Evolutionary conservation across 2,888 invertebrate species (phyloP), one percentile per base, ranked within the genome.

Genomic region (Xestia ashworthii): DNA sequence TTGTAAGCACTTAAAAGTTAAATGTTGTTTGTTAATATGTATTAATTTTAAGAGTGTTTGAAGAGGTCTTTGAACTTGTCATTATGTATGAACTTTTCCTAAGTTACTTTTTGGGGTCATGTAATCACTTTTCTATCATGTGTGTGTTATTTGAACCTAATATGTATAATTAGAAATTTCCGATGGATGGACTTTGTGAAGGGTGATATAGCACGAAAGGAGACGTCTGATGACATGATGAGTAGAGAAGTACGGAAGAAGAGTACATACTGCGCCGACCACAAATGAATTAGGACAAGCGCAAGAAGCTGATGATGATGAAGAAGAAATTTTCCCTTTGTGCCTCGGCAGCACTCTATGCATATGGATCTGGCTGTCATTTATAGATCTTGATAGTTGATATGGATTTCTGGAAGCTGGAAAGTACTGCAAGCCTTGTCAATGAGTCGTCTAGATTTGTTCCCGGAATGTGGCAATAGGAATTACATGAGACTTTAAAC

Each of bases 1-100:
- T 65, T 50, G 68, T 69, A 44, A 58, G 46, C 58, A 58, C 67
- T 76, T 71, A 41, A 50, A 84, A 68, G 48, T 76, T 73, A 46
- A 78, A 74, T 71, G 25, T 53, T 66, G 50, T 65, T 79, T 55
- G 55, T 72, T 70, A 58, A 66, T 32, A 32, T n/a, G 3, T 69
- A 74, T 64, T 25, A 53, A 38, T 68, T 69, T 32, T 58, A 71
- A 46, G n/a, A 64, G 62, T 50, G 22, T n/a, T 46, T 58, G 8
- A 41, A 46, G 38, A 44, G 11, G 41, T 44, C n/a, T 62, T 77
- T 46, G n/a, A 76, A 67, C 12, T 67, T 38, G 19, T n/a, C 22
- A 32, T 62, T 62, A 41, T 38, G 22, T 16, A 6, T 41, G 8
- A 41, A 50, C 11, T 62, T 50, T 41, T 41, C 2, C 3, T n/a